These are phyloP conservation scores for Acrobasis repandana DNA, from an alignment of 2,888 invertebrate species.

Conservation along the genomic window DNA sequence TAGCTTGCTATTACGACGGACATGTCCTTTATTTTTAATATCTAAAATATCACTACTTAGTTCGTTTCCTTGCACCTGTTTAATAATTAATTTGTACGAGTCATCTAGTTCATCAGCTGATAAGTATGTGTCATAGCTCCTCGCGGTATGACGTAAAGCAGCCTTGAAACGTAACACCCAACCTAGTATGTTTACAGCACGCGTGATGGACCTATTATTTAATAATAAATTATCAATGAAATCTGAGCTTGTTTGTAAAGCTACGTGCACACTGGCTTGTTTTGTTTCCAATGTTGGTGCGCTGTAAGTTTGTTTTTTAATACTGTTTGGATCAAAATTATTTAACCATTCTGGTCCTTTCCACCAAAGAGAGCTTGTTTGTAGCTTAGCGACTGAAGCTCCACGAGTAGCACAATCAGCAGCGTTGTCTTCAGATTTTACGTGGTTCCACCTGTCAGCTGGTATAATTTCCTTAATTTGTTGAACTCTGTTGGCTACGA, in stretches of 20 bases:
- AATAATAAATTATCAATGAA: neutral
- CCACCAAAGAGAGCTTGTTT: conserved; percentile 13
- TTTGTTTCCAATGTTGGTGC: neutral
- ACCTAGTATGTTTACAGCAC: neutral
- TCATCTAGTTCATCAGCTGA: neutral
- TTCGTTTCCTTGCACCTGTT: conserved; percentile 2
- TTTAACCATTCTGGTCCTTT: conserved; percentile 14
- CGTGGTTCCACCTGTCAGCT: conserved; percentile 6
- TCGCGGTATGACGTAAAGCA: neutral
- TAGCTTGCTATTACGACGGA: conserved; percentile 4
- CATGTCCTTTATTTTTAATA: neutral
- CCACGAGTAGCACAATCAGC: conserved; percentile 23
- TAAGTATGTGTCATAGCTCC: conserved; percentile 9
- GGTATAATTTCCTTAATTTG: conserved; percentile 9
- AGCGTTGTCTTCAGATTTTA: conserved; percentile 17
- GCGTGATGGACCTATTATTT: neutral
- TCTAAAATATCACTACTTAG: neutral
- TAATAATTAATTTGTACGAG: conserved; percentile 10
- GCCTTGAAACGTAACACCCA: neutral
- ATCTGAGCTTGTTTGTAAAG: neutral
- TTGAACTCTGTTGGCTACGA: conserved; percentile 12
- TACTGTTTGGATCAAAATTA: neutral
- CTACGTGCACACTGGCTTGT: neutral
- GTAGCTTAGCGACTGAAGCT: neutral
- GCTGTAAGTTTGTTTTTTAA: neutral